A percentile compares a stretch with the other conserved stretches of the same genome.
Evolutionary conservation across 2,113 vertebrate species (phyloP).

Genomic region (Callocephalon fimbriatum): DNA sequence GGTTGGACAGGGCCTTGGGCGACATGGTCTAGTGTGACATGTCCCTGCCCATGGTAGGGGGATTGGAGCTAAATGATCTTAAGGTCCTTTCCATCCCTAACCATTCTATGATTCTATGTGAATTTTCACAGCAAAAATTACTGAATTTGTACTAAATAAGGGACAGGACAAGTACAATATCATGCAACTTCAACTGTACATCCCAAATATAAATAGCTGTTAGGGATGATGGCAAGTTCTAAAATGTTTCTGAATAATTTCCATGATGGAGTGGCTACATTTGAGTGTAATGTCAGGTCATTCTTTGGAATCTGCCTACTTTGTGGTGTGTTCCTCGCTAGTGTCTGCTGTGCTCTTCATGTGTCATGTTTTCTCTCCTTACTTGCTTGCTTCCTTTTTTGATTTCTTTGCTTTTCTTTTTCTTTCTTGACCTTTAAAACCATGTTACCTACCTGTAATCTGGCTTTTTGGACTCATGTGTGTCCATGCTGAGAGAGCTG

Average conservation of each 20-base stretch:
- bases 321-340: background rate
- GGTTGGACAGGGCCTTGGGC: background rate
- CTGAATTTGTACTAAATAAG: background rate
- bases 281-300: background rate
- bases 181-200: background rate
- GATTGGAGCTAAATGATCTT: background rate
- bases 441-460: background rate
- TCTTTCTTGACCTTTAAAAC: background rate
- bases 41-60: background rate
- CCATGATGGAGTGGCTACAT: background rate
- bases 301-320: background rate
- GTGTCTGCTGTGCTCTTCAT: background rate
- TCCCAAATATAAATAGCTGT: background rate
- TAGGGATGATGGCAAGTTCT: background rate
- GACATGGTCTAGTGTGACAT: background rate
- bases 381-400: background rate
- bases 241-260: background rate
- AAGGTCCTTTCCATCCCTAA: background rate
- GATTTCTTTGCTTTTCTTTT: background rate
- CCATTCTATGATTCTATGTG: background rate
- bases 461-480: rapidly evolving
- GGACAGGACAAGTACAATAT: background rate
- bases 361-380: background rate
- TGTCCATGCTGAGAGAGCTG: background rate
- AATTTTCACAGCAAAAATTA: background rate